These are phyloP conservation scores for Corythornis vintsioides DNA, from an alignment of 2,113 vertebrate genomes.

Conservation along the genomic window DNA sequence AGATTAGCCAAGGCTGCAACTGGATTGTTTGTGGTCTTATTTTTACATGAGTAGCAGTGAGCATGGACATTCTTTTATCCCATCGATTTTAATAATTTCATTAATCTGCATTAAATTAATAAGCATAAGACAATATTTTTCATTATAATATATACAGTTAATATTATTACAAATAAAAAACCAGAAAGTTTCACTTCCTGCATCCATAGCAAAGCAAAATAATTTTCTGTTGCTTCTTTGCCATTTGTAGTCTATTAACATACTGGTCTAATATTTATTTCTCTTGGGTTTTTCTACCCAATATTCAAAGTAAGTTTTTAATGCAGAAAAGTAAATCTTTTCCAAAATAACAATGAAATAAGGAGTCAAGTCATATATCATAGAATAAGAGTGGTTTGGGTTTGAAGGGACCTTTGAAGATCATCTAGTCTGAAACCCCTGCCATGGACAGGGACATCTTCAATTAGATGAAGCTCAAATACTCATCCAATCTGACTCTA, in stretches of 20 bases:
- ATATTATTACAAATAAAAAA: neutral
- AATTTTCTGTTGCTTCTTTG: neutral
- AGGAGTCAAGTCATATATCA: neutral
- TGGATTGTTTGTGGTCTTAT: neutral
- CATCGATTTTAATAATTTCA: neutral
- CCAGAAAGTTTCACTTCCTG: neutral
- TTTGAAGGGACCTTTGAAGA: neutral
- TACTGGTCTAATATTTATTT: neutral
- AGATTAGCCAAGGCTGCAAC: neutral
- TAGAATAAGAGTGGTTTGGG: neutral
- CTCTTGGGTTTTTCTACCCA: neutral
- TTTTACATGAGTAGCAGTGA: neutral
- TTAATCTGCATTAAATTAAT: neutral
- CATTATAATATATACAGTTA: neutral
- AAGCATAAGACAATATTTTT: neutral
- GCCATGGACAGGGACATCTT: neutral
- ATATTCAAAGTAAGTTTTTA: neutral
- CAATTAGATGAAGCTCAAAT: neutral
- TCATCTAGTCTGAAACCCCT: neutral
- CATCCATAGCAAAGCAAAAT: neutral
- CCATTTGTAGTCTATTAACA: neutral
- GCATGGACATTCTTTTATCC: neutral
- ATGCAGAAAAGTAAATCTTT: neutral
- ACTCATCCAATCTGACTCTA: neutral
- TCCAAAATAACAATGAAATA: neutral